Evolutionary conservation across 2,113 vertebrate genomes (phyloP), one percentile per base, ranked within the genome.

Genomic region (Azemiops feae): DNA sequence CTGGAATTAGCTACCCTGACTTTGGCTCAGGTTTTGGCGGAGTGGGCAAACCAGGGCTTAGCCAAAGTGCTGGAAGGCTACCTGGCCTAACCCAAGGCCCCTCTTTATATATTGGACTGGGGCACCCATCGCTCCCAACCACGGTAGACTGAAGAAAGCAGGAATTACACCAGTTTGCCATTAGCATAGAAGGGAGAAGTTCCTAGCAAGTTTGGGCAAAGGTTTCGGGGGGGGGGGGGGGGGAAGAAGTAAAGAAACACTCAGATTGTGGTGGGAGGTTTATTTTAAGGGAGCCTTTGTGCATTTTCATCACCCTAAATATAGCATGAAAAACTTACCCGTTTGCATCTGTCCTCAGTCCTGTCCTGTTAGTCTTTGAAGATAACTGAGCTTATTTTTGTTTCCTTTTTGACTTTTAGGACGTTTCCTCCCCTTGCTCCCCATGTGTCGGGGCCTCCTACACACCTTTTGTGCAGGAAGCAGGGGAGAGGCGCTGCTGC

Each of bases 401-500:
- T 7, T 20, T 8, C 27, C 45, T n/a, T n/a, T n/a, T 27, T 3
- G 69, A 23, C 10, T 7, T 25, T 43, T n/a, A 12, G 1, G 22
- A 16, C 5, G 23, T 16, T 23, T 10, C 74, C 34, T 43, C 20
- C 6, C n/a, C n/a, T 34, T 3, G 16, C 22, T 27, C 9, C 18
- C 1, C 6, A 7, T 39, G 9, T 23, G 87, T 47, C 23, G 16
- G 20, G 22, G 20, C 43, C 81, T 22, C 60, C 54, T 39, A 69
- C 0, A 12, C 0, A 0, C 2, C n/a, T 88, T 69, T 90, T 93
- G 1, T 94, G 96, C 96, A 96, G 96, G 96, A 97, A 96, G 58
- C 0, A 0, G 34, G 91, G 87, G 60, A 6, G 10, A 20, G n/a
- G 45, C 6, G 57, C 23, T 30, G 1, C 9, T 16, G 2, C 74